phyloP scores from a whole-genome alignment of 2,888 invertebrate genomes.

The Polydrusus tereticollis region DNA sequence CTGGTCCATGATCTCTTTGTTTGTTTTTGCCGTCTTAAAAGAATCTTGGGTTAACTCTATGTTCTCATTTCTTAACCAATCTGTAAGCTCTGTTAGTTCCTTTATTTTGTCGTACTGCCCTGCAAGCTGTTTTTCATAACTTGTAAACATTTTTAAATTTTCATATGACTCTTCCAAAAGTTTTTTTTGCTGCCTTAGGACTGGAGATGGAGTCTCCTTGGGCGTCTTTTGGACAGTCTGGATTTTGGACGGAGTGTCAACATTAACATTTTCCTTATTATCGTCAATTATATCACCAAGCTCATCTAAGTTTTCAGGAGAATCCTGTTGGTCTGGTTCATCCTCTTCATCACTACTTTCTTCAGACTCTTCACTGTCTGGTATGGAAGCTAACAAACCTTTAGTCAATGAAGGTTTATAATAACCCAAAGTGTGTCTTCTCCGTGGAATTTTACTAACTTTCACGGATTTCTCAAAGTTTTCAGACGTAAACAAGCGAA shows the following conservation, averaged over 20 bases:
- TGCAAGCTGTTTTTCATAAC: slow-evolving; percentile 22
- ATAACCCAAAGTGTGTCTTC: slow-evolving; percentile 30
- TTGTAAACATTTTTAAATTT: slow-evolving; percentile 28
- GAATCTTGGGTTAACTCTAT: background rate
- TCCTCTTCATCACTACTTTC: slow-evolving; percentile 25
- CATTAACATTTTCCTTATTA: slow-evolving; percentile 8
- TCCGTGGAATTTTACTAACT: slow-evolving; percentile 2
- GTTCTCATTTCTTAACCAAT: slow-evolving; percentile 27
- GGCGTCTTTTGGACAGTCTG: background rate
- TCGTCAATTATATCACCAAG: background rate
- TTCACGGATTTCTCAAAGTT: slow-evolving; percentile 1
- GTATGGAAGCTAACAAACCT: background rate
- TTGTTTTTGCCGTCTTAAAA: background rate
- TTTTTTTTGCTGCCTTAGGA: slow-evolving; percentile 9
- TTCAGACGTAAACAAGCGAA: slow-evolving; percentile 29
- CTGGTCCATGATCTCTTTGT: slow-evolving; percentile 9
- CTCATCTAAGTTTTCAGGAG: background rate
- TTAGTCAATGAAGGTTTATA: slow-evolving; percentile 10
- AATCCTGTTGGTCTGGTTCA: background rate
- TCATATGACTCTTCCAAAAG: slow-evolving; percentile 32
- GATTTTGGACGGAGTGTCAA: background rate
- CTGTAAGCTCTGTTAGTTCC: slow-evolving; percentile 14
- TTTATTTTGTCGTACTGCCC: slow-evolving; percentile 10
- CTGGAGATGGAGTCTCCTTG: background rate
- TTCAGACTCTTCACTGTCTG: background rate